Conservation (phyloP, 2,888 invertebrate species). For the Hirtodrosophila cameraria region DNA sequence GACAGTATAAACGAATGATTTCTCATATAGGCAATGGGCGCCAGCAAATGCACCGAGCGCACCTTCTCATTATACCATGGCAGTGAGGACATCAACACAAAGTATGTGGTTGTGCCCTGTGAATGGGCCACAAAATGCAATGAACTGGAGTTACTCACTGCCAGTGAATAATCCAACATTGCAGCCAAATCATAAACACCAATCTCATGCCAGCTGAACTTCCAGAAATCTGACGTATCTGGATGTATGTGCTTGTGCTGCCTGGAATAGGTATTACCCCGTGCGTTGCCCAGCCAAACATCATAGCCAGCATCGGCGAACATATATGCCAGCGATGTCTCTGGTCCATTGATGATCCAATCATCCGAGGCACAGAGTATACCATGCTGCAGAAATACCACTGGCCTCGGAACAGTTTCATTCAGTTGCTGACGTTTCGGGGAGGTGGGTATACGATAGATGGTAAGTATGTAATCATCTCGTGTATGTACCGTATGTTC, state of each 20-base stretch:
- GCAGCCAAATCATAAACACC: constrained; percentile 91
- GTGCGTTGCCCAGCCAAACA: constrained; percentile 92
- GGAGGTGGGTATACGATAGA: constrained; percentile 82
- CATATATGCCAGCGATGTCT: constrained; percentile 84
- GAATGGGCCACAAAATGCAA: constrained; percentile 90
- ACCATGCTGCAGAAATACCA: constrained; percentile 88
- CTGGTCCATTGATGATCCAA: constrained; percentile 89
- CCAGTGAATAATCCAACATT: constrained; percentile 89
- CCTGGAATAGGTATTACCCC: constrained; percentile 87
- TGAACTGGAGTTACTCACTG: constrained; percentile 85
- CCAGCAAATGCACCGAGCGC: constrained; percentile 88
- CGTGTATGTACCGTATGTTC: constrained; percentile 85
- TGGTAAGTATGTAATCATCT: constrained; percentile 81
- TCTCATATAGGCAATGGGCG: constrained; percentile 88
- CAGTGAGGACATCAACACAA: constrained; percentile 88
- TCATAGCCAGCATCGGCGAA: constrained; percentile 89
- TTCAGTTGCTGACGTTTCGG: constrained; percentile 55
- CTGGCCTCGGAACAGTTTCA: constrained; percentile 57
- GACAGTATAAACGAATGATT: constrained; percentile 84
- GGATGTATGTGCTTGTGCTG: constrained; percentile 84
- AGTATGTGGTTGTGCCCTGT: constrained; percentile 89
- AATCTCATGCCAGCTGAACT: constrained; percentile 89
- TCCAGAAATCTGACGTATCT: constrained; percentile 87
- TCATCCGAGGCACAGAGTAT: constrained; percentile 89
- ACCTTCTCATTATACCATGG: constrained; percentile 89